These are phyloP conservation scores for Puffinus mauretanicus DNA, from an alignment of 2,113 vertebrate species.

Conservation along the genomic window DNA sequence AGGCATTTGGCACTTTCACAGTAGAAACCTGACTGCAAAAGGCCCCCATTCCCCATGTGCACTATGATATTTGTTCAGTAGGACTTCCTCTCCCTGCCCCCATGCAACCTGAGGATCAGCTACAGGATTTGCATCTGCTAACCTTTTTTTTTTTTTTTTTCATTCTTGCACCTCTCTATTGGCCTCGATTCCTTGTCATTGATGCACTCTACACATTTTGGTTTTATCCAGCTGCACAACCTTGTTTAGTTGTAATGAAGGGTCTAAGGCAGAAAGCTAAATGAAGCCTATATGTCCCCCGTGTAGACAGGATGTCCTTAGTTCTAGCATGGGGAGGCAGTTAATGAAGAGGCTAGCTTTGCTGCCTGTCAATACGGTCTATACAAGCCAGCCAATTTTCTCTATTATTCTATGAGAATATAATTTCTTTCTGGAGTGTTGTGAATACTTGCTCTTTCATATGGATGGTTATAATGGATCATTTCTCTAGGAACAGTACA, in stretches of 20 bases:
- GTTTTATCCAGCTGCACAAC: neutral
- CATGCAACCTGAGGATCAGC: neutral
- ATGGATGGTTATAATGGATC: constrained; percentile 28
- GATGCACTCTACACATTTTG: neutral
- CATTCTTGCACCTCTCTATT: neutral
- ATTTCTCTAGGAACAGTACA: constrained; percentile 24
- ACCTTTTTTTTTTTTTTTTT: neutral
- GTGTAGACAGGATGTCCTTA: neutral
- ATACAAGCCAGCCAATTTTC: neutral
- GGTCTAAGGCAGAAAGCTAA: neutral
- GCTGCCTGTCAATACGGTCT: neutral
- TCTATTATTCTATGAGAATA: neutral
- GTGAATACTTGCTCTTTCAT: constrained; percentile 2
- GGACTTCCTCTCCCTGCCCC: neutral
- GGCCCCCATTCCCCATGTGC: neutral
- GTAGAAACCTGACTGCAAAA: neutral
- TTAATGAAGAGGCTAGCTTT: neutral
- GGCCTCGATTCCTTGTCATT: neutral
- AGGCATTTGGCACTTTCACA: neutral
- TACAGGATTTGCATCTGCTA: neutral
- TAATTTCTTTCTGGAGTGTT: constrained; percentile 16
- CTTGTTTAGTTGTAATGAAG: neutral
- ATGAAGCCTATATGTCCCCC: neutral
- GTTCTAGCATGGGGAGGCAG: neutral
- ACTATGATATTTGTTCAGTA: neutral